Conservation (phyloP, 2,113 vertebrate species). For the Colaptes auratus region DNA sequence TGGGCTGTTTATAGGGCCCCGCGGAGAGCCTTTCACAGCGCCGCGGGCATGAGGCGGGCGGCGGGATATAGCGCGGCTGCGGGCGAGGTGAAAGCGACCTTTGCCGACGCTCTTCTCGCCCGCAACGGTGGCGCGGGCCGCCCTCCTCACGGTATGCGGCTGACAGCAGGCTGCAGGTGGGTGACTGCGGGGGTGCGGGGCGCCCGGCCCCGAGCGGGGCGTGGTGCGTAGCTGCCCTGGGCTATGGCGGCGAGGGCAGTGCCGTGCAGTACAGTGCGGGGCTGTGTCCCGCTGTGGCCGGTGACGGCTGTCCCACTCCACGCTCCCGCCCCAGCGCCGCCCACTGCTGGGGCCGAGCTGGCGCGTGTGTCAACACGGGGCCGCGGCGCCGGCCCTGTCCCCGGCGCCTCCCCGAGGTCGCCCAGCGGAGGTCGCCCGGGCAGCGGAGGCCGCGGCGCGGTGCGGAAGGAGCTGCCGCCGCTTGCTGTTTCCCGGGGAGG, state of each 20-base stretch:
- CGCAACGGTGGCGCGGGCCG: neutral
- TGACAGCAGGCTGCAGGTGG: neutral
- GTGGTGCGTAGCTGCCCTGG: neutral
- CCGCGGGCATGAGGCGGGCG: neutral
- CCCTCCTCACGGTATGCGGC: neutral
- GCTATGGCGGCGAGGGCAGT: neutral
- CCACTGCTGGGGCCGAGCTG: neutral
- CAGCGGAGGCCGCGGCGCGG: neutral
- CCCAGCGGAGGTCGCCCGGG: neutral
- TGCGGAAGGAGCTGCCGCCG: neutral
- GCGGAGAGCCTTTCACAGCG: neutral
- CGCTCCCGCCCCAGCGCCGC: slow-evolving; percentile 10
- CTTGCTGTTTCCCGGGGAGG: neutral
- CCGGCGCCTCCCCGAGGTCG: slow-evolving; percentile 1
- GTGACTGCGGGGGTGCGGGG: neutral
- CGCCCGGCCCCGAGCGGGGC: neutral
- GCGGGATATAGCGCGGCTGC: neutral
- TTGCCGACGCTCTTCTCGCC: neutral
- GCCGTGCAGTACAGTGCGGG: neutral
- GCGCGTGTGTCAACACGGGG: neutral
- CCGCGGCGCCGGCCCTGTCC: slow-evolving; percentile 37
- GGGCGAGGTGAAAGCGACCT: neutral
- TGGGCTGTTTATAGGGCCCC: neutral
- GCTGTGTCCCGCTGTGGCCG: no score
- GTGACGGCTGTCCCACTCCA: neutral